A percentile compares a stretch with the other conserved stretches of the same genome.
phyloP scores from a whole-genome alignment of 2,797 vertebrate species.

The Pteronotus mesoamericanus region DNA sequence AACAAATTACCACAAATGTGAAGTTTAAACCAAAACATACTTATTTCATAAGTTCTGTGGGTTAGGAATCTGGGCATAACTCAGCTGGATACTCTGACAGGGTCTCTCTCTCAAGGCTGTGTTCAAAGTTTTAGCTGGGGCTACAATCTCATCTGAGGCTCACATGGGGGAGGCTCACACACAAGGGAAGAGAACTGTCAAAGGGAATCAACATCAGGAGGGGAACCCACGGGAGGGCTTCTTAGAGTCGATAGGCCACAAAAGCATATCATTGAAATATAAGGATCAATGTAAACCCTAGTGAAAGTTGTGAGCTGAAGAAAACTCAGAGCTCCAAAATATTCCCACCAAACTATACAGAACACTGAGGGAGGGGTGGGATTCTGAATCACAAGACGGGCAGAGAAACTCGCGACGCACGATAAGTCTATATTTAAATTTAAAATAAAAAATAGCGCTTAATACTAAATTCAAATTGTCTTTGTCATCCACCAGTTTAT shows the following conservation, averaged over 20 bases:
- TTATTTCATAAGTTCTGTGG: neutral
- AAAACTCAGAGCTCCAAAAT: neutral
- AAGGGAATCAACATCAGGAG: neutral
- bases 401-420: neutral
- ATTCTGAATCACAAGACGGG: neutral
- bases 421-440: neutral
- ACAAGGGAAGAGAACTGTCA: neutral
- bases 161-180: neutral
- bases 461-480: conserved; percentile 20
- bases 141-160: neutral
- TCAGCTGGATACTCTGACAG: neutral
- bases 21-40: neutral
- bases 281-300: neutral
- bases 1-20: neutral
- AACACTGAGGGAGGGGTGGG: neutral
- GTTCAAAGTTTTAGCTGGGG: neutral
- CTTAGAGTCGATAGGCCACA: neutral
- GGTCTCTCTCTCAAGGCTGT: neutral
- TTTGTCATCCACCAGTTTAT: neutral
- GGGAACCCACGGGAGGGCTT: neutral
- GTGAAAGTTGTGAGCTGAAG: neutral
- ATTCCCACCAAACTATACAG: neutral
- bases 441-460: neutral
- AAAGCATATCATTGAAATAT: neutral
- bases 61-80: neutral